phyloP scores from a whole-genome alignment of 2,113 vertebrate species.

The Paramormyrops kingsleyae region DNA sequence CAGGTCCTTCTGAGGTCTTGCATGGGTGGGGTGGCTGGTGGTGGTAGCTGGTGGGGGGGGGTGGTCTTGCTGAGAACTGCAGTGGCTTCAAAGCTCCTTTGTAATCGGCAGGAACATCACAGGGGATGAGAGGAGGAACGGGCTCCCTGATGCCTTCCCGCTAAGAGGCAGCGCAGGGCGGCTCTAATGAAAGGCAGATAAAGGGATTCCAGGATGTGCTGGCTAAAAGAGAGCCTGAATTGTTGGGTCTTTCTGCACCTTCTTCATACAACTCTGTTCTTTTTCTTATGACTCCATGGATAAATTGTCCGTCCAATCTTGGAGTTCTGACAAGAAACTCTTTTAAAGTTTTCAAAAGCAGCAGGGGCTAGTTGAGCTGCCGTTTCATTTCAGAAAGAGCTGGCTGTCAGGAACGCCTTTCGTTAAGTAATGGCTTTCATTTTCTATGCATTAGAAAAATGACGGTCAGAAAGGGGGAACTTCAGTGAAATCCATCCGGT shows the following conservation, averaged over 20 bases:
- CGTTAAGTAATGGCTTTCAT: not conserved
- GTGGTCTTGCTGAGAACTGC: slow-evolving; percentile 66
- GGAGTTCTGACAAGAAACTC: slow-evolving; percentile 40
- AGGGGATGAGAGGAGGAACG: slow-evolving; percentile 92
- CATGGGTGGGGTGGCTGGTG: not conserved
- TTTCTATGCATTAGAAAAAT: not conserved
- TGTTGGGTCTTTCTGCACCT: slow-evolving; percentile 48
- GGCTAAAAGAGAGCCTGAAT: slow-evolving; percentile 48
- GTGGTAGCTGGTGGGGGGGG: slow-evolving; percentile 54
- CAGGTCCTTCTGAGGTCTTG: slow-evolving; percentile 86
- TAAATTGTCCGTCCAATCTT: slow-evolving; percentile 40
- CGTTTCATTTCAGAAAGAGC: slow-evolving; percentile 27
- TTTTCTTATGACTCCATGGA: slow-evolving; percentile 47
- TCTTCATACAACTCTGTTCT: slow-evolving; percentile 30
- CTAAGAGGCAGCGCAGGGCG: slow-evolving; percentile 83
- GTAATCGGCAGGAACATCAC: slow-evolving; percentile 99
- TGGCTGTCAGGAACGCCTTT: slow-evolving; percentile 23
- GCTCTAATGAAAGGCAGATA: slow-evolving; percentile 97
- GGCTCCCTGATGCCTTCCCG: slow-evolving; percentile 80
- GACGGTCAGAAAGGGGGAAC: not conserved
- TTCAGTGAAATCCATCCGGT: not conserved
- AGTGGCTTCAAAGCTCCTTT: slow-evolving; percentile 94
- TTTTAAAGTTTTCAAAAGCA: slow-evolving; percentile 43
- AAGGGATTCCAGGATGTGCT: slow-evolving; percentile 84
- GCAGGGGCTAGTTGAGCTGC: slow-evolving; percentile 42